phyloP scores from a whole-genome alignment of 2,113 vertebrate species.

The Pygoscelis adeliae region DNA sequence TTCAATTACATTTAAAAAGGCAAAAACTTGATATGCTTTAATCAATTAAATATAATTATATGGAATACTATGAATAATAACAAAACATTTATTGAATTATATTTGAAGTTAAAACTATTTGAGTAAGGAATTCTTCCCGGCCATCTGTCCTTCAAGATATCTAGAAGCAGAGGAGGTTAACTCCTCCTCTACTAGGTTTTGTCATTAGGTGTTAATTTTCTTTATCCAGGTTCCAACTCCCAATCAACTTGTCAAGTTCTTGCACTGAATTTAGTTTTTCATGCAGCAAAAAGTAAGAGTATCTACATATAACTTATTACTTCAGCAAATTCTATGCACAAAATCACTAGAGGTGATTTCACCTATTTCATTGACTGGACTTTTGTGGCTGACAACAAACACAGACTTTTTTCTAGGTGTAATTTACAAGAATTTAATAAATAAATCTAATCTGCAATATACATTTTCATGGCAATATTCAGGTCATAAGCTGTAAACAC shows the following conservation, averaged over 20 bases:
- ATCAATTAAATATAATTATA: background rate
- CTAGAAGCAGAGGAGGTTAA: background rate
- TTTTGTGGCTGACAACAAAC: background rate
- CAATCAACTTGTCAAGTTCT: background rate
- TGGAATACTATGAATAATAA: background rate
- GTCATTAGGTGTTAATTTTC: background rate
- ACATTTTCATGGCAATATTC: background rate
- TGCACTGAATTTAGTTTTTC: background rate
- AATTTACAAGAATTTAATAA: background rate
- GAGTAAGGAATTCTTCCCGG: background rate
- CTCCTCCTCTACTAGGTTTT: background rate
- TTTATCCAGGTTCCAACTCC: background rate
- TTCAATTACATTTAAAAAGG: background rate
- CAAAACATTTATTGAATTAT: background rate
- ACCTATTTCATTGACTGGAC: background rate
- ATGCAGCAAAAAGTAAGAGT: background rate
- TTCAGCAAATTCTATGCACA: background rate
- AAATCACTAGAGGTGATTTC: background rate
- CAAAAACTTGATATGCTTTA: background rate
- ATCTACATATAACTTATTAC: background rate
- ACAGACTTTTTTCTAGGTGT: background rate
- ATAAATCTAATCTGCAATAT: background rate
- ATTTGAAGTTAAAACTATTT: background rate
- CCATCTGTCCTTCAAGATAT: background rate
- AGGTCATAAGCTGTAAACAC: background rate